Evolutionary conservation across 1,140 invertebrate species (phyloP).

Genomic region (Stegodyphus dumicola): DNA sequence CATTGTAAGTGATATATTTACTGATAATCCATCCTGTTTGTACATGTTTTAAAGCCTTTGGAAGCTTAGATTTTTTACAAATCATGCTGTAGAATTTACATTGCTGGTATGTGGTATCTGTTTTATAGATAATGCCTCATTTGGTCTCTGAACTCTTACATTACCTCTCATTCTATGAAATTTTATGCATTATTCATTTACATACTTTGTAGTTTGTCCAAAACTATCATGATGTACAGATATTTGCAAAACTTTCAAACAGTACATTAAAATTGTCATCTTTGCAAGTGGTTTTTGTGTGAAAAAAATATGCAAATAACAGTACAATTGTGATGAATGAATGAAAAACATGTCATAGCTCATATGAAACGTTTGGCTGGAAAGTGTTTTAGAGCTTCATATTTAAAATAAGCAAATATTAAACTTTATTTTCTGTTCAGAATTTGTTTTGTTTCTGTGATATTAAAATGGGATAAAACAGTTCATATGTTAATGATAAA

Average conservation of each 20-base stretch:
- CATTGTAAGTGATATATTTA: neutral
- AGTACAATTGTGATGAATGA: slow-evolving; percentile 7
- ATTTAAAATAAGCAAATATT: neutral
- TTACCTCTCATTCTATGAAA: slow-evolving; percentile 10
- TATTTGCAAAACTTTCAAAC: slow-evolving; percentile 8
- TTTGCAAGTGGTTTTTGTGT: neutral
- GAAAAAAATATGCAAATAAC: neutral
- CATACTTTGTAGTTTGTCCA: slow-evolving; percentile 8
- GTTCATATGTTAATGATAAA: too few species aligned
- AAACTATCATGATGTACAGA: slow-evolving; percentile 16
- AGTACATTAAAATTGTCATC: slow-evolving; percentile 7
- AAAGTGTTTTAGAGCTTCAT: slow-evolving; percentile 14
- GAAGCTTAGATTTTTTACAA: slow-evolving; percentile 1
- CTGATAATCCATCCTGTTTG: slow-evolving; percentile 8
- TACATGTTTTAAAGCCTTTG: neutral
- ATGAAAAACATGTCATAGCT: neutral
- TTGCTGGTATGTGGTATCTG: neutral
- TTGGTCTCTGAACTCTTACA: neutral
- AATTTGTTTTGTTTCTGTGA: neutral
- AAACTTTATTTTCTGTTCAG: slow-evolving; percentile 9
- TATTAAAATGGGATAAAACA: neutral
- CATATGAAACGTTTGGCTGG: neutral
- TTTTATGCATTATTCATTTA: slow-evolving; percentile 2
- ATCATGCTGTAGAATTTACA: neutral
- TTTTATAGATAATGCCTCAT: slow-evolving; percentile 9